Conservation (phyloP, 1,140 invertebrate genomes). For the Plutomurus gul region DNA sequence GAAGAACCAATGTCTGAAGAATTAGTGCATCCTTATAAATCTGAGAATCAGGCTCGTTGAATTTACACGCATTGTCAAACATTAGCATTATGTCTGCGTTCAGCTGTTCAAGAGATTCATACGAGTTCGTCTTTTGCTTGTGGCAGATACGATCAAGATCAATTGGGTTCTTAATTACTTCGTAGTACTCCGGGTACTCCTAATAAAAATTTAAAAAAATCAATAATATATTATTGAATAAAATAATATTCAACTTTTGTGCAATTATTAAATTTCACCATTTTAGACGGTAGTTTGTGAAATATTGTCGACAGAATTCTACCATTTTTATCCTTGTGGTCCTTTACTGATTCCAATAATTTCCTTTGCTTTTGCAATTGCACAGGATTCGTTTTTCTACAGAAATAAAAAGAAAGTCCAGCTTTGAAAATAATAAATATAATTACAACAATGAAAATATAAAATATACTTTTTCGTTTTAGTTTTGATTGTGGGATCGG, state of each 20-base stretch:
- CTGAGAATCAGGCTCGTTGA: constrained; percentile 98
- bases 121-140: constrained; percentile 77
- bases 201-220: constrained; percentile 55
- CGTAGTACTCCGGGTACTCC: constrained; percentile 97
- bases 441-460: constrained; percentile 51
- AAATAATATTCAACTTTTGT: background rate
- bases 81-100: constrained; percentile 92
- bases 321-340: constrained; percentile 85
- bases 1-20: constrained; percentile 85
- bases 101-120: constrained; percentile 86
- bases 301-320: constrained; percentile 88
- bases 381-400: constrained; percentile 52
- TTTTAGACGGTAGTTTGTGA: constrained; percentile 91
- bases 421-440: constrained; percentile 36
- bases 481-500: constrained; percentile 49
- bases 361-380: constrained; percentile 75
- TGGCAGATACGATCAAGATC: constrained; percentile 94
- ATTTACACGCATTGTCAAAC: constrained; percentile 99
- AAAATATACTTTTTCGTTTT: constrained; percentile 53
- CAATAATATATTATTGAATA: background rate
- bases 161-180: constrained; percentile 96
- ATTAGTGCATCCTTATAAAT: constrained; percentile 98
- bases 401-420: constrained; percentile 35
- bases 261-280: constrained; percentile 60
- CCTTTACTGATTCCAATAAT: constrained; percentile 86